Conservation (phyloP, 2,113 vertebrate species). For the Myiagra hebetior region DNA sequence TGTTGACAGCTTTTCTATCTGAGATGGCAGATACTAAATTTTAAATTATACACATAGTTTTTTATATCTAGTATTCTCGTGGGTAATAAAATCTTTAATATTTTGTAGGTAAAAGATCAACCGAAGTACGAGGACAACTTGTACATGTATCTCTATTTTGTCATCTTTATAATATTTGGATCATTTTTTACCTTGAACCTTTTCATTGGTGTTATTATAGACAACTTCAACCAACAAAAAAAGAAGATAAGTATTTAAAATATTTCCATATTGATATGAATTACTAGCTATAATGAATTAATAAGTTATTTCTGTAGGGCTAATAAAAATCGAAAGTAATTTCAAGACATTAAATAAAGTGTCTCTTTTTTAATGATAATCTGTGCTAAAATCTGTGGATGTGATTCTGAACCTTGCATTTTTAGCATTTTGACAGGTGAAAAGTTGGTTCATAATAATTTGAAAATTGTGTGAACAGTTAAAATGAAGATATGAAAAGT, state of each 20-base stretch:
- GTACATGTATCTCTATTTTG: constrained; percentile 92
- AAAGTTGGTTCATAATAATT: not conserved
- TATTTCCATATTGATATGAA: not conserved
- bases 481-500: not conserved
- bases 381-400: not conserved
- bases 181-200: constrained; percentile 98
- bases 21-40: not conserved
- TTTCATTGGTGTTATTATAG: constrained; percentile 98
- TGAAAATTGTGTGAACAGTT: not conserved
- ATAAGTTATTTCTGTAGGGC: not conserved
- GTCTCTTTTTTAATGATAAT: not conserved
- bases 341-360: not conserved
- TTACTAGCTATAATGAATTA: not conserved
- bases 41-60: not conserved
- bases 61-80: not conserved
- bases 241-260: constrained; percentile 95
- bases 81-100: not conserved
- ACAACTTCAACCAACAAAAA: constrained; percentile 99
- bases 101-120: constrained; percentile 80
- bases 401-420: not conserved
- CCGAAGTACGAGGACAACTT: constrained; percentile 87
- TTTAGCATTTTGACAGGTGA: not conserved
- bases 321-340: not conserved
- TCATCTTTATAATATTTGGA: constrained; percentile 97
- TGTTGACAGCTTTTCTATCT: not conserved